Conservation (phyloP, 1,140 invertebrate genomes). For the Drosophila dunni region DNA sequence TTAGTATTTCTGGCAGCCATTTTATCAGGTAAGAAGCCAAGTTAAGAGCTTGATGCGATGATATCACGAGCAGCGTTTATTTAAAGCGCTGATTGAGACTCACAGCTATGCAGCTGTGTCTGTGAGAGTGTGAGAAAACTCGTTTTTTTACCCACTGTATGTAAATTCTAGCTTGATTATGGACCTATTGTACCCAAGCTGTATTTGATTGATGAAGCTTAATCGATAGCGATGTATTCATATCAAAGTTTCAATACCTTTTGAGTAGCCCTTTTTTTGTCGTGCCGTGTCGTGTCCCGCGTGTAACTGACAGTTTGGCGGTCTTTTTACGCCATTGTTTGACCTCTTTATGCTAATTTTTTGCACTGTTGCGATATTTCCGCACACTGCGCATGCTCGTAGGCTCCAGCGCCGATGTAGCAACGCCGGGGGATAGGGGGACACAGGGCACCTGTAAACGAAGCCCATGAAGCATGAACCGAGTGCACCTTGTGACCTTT, state of each 20-base stretch:
- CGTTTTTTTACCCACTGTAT: slow-evolving; percentile 16
- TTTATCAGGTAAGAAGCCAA: slow-evolving; percentile 71
- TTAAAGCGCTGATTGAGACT: slow-evolving; percentile 51
- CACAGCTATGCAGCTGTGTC: not conserved
- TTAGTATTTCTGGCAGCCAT: slow-evolving; percentile 77
- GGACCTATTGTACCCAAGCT: slow-evolving; percentile 10
- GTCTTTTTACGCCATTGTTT: slow-evolving; percentile 1
- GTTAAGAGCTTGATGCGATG: slow-evolving; percentile 23
- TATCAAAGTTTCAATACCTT: slow-evolving; percentile 1
- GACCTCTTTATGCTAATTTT: slow-evolving; percentile 13
- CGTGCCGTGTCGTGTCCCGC: slow-evolving; percentile 6
- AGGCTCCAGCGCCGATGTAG: slow-evolving; percentile 13
- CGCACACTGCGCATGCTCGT: slow-evolving; percentile 42
- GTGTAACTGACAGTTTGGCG: slow-evolving; percentile 18
- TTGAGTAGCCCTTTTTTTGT: not conserved
- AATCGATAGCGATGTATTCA: slow-evolving; percentile 4
- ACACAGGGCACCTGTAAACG: not conserved
- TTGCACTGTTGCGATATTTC: not conserved
- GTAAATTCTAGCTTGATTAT: slow-evolving; percentile 19
- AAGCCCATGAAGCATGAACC: not conserved
- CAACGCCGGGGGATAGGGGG: not conserved
- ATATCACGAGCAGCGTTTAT: slow-evolving; percentile 45
- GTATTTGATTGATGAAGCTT: slow-evolving; percentile 11
- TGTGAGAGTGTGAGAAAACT: slow-evolving; percentile 13
- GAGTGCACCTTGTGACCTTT: slow-evolving; percentile 37